Base-by-base conservation (phyloP, 2,113 vertebrate genomes). In the Leptobrachium ailaonicum region DNA sequence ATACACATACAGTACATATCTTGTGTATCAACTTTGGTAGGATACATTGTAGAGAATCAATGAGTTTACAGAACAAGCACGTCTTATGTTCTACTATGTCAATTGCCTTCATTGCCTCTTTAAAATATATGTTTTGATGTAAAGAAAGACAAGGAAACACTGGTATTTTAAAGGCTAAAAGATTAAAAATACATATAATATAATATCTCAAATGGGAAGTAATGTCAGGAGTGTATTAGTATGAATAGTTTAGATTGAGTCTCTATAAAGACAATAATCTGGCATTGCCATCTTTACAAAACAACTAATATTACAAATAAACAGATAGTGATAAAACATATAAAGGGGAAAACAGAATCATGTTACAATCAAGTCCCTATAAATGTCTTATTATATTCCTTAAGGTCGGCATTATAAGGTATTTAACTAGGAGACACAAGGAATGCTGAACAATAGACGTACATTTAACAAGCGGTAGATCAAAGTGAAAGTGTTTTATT, bases 381-480 rank as follows among this genome's bases (percentile, higher is more conserved):
- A 68, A 75, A 81, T 81, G 72, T 75, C 75, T 12, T 58, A 81
- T 42, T 53, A 66, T 45, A 81, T 53, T 75, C 75, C 58, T 80
- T 69, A 81, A 74, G 66, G 42, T 81, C 74, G 79, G 68, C 79
- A 75, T 81, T 75, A 81, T 81, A 81, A n/a, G 74, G 72, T 68
- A 68, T 81, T 81, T 75, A 69, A 45, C 8, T 75, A 50, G 79
- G 79, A 75, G 79, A 81, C 79, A 74, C 47, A 75, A 81, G 79
- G 79, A 81, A 81, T 81, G 71, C 64, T 74, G 69, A 75, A 81
- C 79, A 81, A 81, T 75, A 81, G 79, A 44, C 56, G 66, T 68
- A 50, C 72, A 80, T 54, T 66, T 42, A 80, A 68, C 56, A 66
- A 44, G 67, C 6, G 53, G 68, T 54, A 73, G 78, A 80, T 81